phyloP scores from a whole-genome alignment of 2,888 invertebrate species.

The Arenicola marina region DNA sequence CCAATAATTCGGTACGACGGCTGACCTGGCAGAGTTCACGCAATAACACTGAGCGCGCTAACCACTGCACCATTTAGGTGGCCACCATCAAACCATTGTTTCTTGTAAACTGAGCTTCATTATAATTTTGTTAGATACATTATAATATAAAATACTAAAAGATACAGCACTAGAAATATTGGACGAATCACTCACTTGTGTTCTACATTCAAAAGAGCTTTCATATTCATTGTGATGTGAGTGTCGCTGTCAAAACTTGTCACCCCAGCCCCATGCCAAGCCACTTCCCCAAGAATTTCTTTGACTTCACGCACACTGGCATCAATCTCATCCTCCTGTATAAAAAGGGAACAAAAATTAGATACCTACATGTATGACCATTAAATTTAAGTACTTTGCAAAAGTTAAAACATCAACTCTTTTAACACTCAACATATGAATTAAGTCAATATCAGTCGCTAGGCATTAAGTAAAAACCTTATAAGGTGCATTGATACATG shows the following conservation, averaged over 20 bases:
- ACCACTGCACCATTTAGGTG: too few species aligned
- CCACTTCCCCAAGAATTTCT: constrained; percentile 68
- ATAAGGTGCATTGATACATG: too few species aligned
- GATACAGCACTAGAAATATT: background rate
- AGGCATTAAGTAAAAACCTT: too few species aligned
- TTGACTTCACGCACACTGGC: constrained; percentile 72
- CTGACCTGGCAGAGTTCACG: too few species aligned
- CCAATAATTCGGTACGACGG: too few species aligned
- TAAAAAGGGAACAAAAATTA: background rate
- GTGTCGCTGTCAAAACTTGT: background rate
- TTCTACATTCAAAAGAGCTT: constrained; percentile 66
- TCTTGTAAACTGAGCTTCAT: too few species aligned
- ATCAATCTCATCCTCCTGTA: constrained; percentile 71
- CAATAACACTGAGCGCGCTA: too few species aligned
- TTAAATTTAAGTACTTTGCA: background rate
- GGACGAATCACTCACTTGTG: constrained; percentile 42
- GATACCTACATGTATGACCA: background rate
- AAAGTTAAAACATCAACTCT: background rate
- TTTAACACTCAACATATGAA: too few species aligned
- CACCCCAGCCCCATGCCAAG: background rate
- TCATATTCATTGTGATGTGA: constrained; percentile 32
- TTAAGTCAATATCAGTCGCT: too few species aligned
- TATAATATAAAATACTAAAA: background rate
- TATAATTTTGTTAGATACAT: background rate
- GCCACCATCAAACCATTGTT: too few species aligned